Evolutionary conservation across 2,888 invertebrate genomes (phyloP), one percentile per base, ranked within the genome.

Genomic region (Conomelus anceps): DNA sequence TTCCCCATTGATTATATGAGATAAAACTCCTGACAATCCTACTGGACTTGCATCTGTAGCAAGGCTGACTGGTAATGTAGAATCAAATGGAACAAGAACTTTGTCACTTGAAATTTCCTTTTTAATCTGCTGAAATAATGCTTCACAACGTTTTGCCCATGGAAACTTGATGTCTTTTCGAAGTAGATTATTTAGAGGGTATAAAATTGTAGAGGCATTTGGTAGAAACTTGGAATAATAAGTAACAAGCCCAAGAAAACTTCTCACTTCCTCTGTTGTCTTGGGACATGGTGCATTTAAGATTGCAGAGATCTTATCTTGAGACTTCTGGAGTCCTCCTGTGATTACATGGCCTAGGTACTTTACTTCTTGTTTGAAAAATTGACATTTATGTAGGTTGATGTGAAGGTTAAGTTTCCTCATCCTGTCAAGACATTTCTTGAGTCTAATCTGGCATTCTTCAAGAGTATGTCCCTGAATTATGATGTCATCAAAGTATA

Each of bases 281-380:
- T 17, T 89, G 9, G 88, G 89, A n/a, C 84, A 3, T 29, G 26
- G 63, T 23, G 86, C 88, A 34, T 89, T 84, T 22, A 90, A 4
- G 17, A 90, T 87, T 7, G 89, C 89, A n/a, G 86, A 1, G 22
- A 90, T 9, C 87, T 90, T 89, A 13, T 89, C 88, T 89, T 23
- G 20, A 41, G 88, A 89, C 86, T 90, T 91, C 20, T 89, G 88
- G 26, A 90, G 29, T 22, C 90, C 90, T 13, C 89, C 34, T 23
- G 89, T 89, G 41, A 91, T 91, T 11, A 86, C 85, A 86, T 91
- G 91, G 22, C 91, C 91, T 23, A 91, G 86, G 89, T 90, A 91
- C 26, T 90, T 84, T 20, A 91, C 89, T n/a, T 88, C 34, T 17
- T 41, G 3, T 88, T 90, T 86, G 23, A 89, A 89, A 88, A 90